Conservation (phyloP, 2,888 invertebrate genomes). For the Automeris io region DNA sequence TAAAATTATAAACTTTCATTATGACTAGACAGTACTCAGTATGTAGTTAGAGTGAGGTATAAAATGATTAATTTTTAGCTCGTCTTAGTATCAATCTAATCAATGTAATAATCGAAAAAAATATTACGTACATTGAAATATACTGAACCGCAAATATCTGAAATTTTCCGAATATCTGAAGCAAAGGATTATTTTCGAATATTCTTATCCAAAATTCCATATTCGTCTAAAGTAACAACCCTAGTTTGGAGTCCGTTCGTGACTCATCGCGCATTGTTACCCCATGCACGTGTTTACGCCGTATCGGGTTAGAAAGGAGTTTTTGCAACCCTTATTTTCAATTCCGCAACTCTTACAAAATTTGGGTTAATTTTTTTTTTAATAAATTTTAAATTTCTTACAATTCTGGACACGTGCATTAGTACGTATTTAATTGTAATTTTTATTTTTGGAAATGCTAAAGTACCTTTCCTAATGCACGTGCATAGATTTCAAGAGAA, state of each 20-base stretch:
- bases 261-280: constrained; percentile 69
- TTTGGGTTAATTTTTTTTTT: constrained; percentile 64
- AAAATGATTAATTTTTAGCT: too few relatives aligned
- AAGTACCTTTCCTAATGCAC: constrained; percentile 25
- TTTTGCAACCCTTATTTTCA: constrained; percentile 73
- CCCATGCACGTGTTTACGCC: constrained; percentile 70
- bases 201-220: too few relatives aligned
- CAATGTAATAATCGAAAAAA: too few relatives aligned
- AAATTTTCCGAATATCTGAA: too few relatives aligned
- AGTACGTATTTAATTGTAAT: constrained; percentile 21
- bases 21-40: too few relatives aligned
- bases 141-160: too few relatives aligned
- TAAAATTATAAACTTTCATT: too few relatives aligned
- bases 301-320: constrained; percentile 71
- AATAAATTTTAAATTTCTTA: constrained; percentile 39
- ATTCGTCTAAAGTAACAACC: too few relatives aligned
- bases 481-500: constrained; percentile 28
- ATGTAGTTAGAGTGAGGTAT: too few relatives aligned
- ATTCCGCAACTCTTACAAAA: constrained; percentile 76
- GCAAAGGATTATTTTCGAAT: too few relatives aligned
- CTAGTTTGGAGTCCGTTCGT: constrained; percentile 53
- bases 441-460: constrained; percentile 17
- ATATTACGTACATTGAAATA: too few relatives aligned
- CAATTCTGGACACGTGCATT: constrained; percentile 38
- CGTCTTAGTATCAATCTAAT: too few relatives aligned